These are phyloP conservation scores for Aphelocoma californica DNA, from an alignment of 2,797 vertebrate species.

Conservation along the genomic window DNA sequence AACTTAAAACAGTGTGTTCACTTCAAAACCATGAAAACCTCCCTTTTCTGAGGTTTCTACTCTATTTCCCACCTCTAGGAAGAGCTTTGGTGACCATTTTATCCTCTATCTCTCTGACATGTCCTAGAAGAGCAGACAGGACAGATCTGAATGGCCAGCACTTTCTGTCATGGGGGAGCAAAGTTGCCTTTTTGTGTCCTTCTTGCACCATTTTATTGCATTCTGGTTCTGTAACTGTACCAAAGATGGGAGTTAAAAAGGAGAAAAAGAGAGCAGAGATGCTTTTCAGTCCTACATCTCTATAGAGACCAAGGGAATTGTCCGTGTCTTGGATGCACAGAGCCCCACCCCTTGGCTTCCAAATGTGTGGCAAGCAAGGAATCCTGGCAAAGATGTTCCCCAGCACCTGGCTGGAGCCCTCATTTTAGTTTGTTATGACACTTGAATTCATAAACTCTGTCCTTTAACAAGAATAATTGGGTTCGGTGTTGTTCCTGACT, in stretches of 20 bases:
- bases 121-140: neutral
- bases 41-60: neutral
- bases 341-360: neutral
- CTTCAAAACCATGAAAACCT: neutral
- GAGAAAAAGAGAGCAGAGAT: neutral
- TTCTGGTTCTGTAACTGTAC: neutral
- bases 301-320: neutral
- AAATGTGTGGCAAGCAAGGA: rapidly evolving
- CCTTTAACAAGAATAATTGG: neutral
- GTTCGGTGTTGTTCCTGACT: neutral
- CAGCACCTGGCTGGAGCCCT: neutral
- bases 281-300: neutral
- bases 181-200: neutral
- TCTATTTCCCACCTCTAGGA: neutral
- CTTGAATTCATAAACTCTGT: neutral
- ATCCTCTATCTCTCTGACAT: neutral
- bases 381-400: neutral
- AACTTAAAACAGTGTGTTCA: neutral
- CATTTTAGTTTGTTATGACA: rapidly evolving
- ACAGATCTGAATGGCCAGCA: neutral
- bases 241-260: neutral
- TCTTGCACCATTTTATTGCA: neutral
- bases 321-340: neutral
- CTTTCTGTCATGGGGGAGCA: neutral
- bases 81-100: neutral